Conservation (phyloP, 2,888 invertebrate genomes). For the Neuroscelio doddi region DNA sequence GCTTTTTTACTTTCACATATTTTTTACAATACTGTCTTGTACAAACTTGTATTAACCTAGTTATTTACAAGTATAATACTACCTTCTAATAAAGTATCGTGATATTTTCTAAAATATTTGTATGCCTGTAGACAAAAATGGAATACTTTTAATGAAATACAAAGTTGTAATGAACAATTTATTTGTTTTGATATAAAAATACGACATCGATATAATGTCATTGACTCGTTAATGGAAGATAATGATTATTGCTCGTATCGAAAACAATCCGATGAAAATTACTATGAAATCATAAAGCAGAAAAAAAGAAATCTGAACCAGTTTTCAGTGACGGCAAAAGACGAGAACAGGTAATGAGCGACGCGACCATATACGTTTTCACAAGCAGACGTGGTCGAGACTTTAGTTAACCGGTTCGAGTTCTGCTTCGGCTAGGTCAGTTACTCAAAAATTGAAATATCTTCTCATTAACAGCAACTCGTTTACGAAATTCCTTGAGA, state of each 20-base stretch:
- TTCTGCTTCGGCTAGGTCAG: constrained; percentile 60
- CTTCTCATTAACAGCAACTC: constrained; percentile 52
- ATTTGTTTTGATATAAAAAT: too few relatives aligned
- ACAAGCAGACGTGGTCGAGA: constrained; percentile 51
- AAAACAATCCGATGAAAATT: neutral
- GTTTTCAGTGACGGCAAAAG: constrained; percentile 1
- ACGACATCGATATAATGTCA: too few relatives aligned
- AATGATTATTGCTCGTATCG: neutral
- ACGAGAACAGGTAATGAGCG: constrained; percentile 16
- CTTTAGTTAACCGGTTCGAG: constrained; percentile 61
- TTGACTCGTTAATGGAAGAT: constrained; percentile 4
- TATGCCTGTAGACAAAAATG: too few relatives aligned
- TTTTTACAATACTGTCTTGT: too few relatives aligned
- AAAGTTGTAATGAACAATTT: too few relatives aligned
- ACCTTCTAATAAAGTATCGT: too few relatives aligned
- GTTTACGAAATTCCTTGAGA: constrained; percentile 20
- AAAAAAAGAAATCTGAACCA: constrained; percentile 11
- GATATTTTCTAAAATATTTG: too few relatives aligned
- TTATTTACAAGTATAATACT: too few relatives aligned
- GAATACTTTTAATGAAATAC: too few relatives aligned
- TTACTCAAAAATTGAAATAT: constrained; percentile 62
- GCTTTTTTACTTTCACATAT: too few relatives aligned
- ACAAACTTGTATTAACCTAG: too few relatives aligned
- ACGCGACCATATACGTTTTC: constrained; percentile 45
- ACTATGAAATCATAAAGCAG: constrained; percentile 1